Evolutionary conservation across 2,888 invertebrate genomes (phyloP).

Genomic region (Leptogaster cylindrica): DNA sequence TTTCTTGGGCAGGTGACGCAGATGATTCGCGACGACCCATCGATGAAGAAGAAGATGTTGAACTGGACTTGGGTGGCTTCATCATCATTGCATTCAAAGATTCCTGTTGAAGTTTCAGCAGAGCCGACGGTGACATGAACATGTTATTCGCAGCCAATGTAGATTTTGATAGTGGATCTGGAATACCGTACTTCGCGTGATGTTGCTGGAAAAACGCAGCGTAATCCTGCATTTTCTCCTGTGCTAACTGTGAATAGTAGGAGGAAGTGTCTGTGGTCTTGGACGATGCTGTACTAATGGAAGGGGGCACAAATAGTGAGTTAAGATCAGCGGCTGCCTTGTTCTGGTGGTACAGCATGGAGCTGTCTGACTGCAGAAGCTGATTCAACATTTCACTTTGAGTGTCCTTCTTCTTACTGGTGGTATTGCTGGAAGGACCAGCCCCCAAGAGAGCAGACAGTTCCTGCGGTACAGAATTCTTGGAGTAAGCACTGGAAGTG

Average conservation of each 20-base stretch:
- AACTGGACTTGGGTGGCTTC: constrained; percentile 63
- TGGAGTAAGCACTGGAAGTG: constrained; percentile 55
- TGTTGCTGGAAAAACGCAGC: constrained; percentile 63
- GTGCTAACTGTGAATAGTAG: constrained; percentile 59
- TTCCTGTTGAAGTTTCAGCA: constrained; percentile 72
- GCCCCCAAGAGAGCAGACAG: constrained; percentile 55
- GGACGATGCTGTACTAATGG: constrained; percentile 48
- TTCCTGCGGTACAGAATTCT: constrained; percentile 51
- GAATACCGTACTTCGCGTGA: constrained; percentile 64
- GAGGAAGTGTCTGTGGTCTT: constrained; percentile 54
- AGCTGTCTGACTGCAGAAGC: constrained; percentile 56
- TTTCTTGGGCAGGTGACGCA: constrained; percentile 54
- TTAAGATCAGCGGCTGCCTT: constrained; percentile 59
- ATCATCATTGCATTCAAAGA: constrained; percentile 64
- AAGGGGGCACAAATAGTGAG: constrained; percentile 57
- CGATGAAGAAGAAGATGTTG: constrained; percentile 50
- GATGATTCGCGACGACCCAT: constrained; percentile 62
- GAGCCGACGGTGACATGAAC: constrained; percentile 73
- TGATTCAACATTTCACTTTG: constrained; percentile 59
- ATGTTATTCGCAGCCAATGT: constrained; percentile 79
- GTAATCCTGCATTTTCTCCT: constrained; percentile 64
- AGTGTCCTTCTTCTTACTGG: constrained; percentile 34
- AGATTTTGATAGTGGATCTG: constrained; percentile 78
- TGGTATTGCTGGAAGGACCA: constrained; percentile 26
- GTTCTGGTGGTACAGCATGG: constrained; percentile 58